Evolutionary conservation across 2,113 vertebrate species (phyloP).

Genomic region (Equus quagga): DNA sequence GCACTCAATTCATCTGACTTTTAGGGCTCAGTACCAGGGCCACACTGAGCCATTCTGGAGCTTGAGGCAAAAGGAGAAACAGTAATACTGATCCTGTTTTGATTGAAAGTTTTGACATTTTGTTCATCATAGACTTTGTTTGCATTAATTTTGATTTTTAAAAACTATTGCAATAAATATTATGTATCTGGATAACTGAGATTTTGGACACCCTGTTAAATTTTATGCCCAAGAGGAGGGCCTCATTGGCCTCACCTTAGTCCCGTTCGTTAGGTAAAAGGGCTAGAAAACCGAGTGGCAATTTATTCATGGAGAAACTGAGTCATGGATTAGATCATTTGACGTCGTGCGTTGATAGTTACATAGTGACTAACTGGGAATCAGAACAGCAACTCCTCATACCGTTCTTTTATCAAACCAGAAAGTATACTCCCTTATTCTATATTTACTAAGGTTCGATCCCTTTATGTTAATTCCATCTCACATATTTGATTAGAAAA

Average conservation of each 20-base stretch:
- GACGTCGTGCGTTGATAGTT: neutral
- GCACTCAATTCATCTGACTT: neutral
- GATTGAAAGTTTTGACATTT: conserved; percentile 11
- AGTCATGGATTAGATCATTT: conserved; percentile 6
- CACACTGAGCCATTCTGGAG: neutral
- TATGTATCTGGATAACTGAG: neutral
- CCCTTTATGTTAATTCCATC: conserved; percentile 16
- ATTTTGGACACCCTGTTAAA: neutral
- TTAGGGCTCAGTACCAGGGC: neutral
- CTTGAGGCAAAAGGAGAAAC: neutral
- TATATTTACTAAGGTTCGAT: conserved; percentile 51
- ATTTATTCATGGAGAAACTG: conserved; percentile 38
- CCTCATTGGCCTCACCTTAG: neutral
- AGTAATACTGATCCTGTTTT: neutral
- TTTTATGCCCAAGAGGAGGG: neutral
- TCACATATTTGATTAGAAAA: conserved; percentile 46
- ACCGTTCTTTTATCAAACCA: conserved; percentile 40
- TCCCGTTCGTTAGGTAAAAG: neutral
- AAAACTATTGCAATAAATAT: neutral
- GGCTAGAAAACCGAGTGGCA: neutral
- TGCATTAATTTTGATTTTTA: neutral
- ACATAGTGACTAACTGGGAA: conserved; percentile 41
- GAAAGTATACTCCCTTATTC: conserved; percentile 52
- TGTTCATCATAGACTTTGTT: conserved; percentile 5
- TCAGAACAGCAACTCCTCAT: neutral